Evolutionary conservation across 1,140 invertebrate genomes (phyloP).

Genomic region (Drosophila sulfurigaster): DNA sequence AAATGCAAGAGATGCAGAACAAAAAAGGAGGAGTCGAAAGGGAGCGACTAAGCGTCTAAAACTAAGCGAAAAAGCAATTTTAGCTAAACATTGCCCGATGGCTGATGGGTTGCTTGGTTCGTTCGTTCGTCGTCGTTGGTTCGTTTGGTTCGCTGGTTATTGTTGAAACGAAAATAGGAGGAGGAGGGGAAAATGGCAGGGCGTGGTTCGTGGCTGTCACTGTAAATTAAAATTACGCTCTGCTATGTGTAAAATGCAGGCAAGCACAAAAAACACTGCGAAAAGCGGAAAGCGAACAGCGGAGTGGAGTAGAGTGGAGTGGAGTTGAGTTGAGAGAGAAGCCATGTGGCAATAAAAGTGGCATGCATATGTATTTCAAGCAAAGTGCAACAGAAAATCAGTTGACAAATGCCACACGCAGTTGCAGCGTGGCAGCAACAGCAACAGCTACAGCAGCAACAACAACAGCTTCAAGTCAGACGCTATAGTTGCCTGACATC

Average conservation of each 20-base stretch:
- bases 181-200: background rate
- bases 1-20: constrained; percentile 62
- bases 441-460: constrained; percentile 4
- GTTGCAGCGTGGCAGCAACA: constrained; percentile 19
- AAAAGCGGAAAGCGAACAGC: background rate
- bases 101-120: constrained; percentile 4
- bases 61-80: constrained; percentile 79
- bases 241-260: constrained; percentile 72
- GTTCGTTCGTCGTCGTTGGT: background rate
- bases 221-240: constrained; percentile 68
- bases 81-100: constrained; percentile 65
- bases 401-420: constrained; percentile 77
- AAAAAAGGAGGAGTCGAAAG: constrained; percentile 58
- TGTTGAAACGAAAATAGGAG: too few species aligned
- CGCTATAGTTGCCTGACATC: constrained; percentile 33
- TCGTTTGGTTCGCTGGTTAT: background rate
- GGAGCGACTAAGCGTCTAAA: constrained; percentile 55
- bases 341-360: constrained; percentile 72
- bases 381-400: constrained; percentile 75
- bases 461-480: constrained; percentile 9
- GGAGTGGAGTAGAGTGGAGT: background rate
- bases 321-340: constrained; percentile 22
- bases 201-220: constrained; percentile 55
- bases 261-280: constrained; percentile 56
- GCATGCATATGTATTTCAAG: constrained; percentile 72